phyloP scores from a whole-genome alignment of 2,113 vertebrate genomes.

The Alethe castanea region DNA sequence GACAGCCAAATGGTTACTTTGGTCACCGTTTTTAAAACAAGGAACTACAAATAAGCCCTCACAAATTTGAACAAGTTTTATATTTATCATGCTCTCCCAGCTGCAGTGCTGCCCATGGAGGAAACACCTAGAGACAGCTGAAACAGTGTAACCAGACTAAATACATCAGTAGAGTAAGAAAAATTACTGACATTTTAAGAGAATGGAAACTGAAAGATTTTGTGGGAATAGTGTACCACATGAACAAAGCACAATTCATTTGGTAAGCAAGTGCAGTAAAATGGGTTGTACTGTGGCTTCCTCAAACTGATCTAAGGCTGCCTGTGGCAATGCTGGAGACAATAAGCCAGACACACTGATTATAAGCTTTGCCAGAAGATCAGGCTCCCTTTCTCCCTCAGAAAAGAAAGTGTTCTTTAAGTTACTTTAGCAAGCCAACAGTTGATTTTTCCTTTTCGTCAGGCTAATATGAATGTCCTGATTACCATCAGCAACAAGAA shows the following conservation, averaged over 20 bases:
- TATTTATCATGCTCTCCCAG: neutral
- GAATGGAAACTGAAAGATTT: neutral
- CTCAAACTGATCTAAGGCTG: neutral
- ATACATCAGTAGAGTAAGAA: neutral
- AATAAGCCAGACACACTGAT: conserved; percentile 4
- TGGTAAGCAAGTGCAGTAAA: neutral
- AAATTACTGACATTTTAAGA: neutral
- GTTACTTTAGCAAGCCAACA: neutral
- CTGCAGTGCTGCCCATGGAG: neutral
- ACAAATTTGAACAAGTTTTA: neutral
- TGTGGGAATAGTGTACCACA: neutral
- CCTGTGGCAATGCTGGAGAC: neutral
- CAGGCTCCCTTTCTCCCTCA: neutral
- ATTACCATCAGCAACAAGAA: conserved; percentile 35
- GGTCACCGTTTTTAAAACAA: neutral
- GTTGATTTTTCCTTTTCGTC: neutral
- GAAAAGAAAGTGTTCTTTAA: neutral
- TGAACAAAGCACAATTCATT: neutral
- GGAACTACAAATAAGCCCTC: neutral
- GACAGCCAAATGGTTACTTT: neutral
- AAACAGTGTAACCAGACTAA: neutral
- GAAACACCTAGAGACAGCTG: neutral
- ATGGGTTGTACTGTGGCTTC: neutral
- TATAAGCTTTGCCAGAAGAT: neutral
- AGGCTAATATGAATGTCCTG: neutral